These are phyloP conservation scores for Hoplodrina blanda DNA, from an alignment of 2,888 invertebrate species.

Conservation along the genomic window DNA sequence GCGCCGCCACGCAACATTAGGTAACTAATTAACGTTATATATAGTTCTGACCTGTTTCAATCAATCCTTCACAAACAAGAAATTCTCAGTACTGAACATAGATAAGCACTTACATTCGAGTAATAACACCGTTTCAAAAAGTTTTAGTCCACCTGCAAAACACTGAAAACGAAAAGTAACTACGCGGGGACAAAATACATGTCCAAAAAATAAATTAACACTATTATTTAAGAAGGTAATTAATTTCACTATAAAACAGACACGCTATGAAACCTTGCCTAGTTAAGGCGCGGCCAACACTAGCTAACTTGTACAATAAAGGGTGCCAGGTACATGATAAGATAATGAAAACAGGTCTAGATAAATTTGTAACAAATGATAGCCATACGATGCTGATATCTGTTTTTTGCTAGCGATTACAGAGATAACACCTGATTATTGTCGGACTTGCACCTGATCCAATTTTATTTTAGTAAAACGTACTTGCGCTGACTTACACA, in stretches of 20 bases:
- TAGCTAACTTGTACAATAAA: constrained; percentile 84
- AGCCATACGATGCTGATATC: constrained; percentile 75
- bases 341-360: constrained; percentile 90
- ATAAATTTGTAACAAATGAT: constrained; percentile 87
- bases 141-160: constrained; percentile 18
- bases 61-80: constrained; percentile 17
- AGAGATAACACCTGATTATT: constrained; percentile 80
- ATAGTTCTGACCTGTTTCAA: constrained; percentile 2
- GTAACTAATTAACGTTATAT: not conserved
- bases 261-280: constrained; percentile 52
- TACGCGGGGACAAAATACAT: constrained; percentile 45
- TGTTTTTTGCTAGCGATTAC: constrained; percentile 84
- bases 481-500: not conserved
- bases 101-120: constrained; percentile 65
- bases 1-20: not conserved
- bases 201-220: constrained; percentile 32
- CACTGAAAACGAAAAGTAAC: constrained; percentile 44
- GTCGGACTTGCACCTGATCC: constrained; percentile 66
- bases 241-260: constrained; percentile 37
- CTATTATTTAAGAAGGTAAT: constrained; percentile 22
- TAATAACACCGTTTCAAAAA: constrained; percentile 28
- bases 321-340: constrained; percentile 84
- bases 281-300: constrained; percentile 75
- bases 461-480: constrained; percentile 22
- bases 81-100: constrained; percentile 25